phyloP scores from a whole-genome alignment of 2,113 vertebrate genomes.

The Pelobates fuscus region DNA sequence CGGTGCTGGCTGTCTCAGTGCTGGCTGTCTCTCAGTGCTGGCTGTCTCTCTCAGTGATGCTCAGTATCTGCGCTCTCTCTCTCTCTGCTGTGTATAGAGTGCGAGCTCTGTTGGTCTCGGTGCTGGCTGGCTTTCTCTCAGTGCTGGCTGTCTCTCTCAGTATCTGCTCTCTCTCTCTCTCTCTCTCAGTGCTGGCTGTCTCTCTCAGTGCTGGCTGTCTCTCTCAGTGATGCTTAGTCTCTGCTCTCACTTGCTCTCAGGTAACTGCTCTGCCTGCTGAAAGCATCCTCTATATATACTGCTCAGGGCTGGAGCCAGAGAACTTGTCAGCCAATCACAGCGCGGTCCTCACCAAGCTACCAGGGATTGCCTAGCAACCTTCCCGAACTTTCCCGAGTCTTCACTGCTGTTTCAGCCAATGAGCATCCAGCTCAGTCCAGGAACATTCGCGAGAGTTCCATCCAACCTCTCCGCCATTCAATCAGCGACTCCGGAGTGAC shows the following conservation, averaged over 20 bases:
- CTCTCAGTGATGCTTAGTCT: too few species aligned
- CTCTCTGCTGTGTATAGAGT: neutral
- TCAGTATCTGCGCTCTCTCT: neutral
- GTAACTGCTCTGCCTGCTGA: too few species aligned
- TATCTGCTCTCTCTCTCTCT: too few species aligned
- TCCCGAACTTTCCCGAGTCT: slow-evolving; percentile 11
- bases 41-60: too few species aligned
- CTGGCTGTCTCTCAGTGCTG: too few species aligned
- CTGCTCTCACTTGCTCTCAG: too few species aligned
- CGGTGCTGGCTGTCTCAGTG: neutral
- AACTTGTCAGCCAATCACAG: neutral
- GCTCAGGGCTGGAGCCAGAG: neutral
- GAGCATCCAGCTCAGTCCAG: neutral
- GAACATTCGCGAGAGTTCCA: slow-evolving; percentile 3
- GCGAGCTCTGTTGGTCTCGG: neutral
- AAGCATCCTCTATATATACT: too few species aligned
- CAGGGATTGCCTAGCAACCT: neutral
- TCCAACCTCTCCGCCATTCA: neutral
- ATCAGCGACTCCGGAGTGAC: neutral
- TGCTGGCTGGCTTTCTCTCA: neutral
- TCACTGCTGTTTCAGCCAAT: neutral
- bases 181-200: too few species aligned
- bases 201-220: too few species aligned
- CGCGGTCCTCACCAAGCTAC: neutral
- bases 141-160: neutral